These are phyloP conservation scores for Cyprinodon diabolis DNA, from an alignment of 2,797 vertebrate genomes.

Conservation along the genomic window DNA sequence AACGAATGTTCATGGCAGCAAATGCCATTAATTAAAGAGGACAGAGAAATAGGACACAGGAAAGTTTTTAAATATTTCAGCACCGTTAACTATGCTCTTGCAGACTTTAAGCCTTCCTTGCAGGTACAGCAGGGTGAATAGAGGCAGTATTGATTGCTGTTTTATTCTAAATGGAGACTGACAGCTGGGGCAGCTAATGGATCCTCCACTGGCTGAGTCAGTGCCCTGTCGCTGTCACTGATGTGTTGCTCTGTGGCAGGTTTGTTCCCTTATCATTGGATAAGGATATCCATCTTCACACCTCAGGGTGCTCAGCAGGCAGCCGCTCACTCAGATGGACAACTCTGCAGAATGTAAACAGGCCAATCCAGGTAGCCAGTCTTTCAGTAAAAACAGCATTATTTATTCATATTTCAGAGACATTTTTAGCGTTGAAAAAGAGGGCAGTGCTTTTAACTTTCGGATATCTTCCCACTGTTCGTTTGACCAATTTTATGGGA, in stretches of 20 bases:
- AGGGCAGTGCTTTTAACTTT: constrained; percentile 41
- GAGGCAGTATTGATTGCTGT: constrained; percentile 64
- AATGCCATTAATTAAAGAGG: constrained; percentile 35
- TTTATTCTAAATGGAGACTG: constrained; percentile 72
- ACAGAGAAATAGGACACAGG: background rate
- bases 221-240: constrained; percentile 66
- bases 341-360: constrained; percentile 46
- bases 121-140: constrained; percentile 33
- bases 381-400: constrained; percentile 39
- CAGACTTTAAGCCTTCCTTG: constrained; percentile 19
- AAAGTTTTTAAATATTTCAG: constrained; percentile 24
- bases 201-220: constrained; percentile 70
- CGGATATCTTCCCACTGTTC: constrained; percentile 13
- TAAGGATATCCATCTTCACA: constrained; percentile 74
- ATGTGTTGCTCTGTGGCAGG: constrained; percentile 66
- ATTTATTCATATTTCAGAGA: constrained; percentile 49
- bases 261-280: constrained; percentile 62
- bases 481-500: constrained; percentile 5
- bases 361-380: constrained; percentile 54
- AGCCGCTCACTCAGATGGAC: constrained; percentile 43
- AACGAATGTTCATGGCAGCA: constrained; percentile 29
- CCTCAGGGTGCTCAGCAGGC: constrained; percentile 61
- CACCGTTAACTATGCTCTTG: constrained; percentile 9
- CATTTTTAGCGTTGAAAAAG: constrained; percentile 15
- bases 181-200: constrained; percentile 56